Evolutionary conservation across 2,888 invertebrate species (phyloP), one percentile per base, ranked within the genome.

Genomic region (Marronus borbonicus): DNA sequence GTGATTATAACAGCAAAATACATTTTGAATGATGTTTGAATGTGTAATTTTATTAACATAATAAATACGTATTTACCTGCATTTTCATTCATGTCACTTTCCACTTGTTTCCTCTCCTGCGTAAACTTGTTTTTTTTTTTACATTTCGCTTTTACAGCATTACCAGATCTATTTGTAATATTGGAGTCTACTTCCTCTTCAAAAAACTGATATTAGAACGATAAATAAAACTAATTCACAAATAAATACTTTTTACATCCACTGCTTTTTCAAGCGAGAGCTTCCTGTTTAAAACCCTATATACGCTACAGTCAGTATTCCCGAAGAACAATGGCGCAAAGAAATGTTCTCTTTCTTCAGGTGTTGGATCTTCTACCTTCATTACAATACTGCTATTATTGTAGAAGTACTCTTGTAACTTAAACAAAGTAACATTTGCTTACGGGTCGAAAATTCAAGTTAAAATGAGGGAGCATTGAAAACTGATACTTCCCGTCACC

Each of bases 301-400:
- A 58, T 24, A 77, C 74, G 55, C 77, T 79, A 77, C 84, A 84
- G n/a, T 82, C 70, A 14, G 31, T 60, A 52, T 69, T 81, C 70
- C 85, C 86, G 75, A 87, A 87, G 80, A 86, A 88, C 39, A 88
- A 69, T 2, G 88, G 88, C 3, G 84, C 82, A 36, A 88, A 85
- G 76, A 88, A 88, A 1, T 84, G 80, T 80, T 85, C 84, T 28
- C 86, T 79, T 80, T 88, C 88, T 39, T 84, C 81, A 60, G 83
- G 83, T 8, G 82, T 85, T 0, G 88, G 88, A 81, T 88, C 85
- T 65, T 87, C 85, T 24, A 88, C 83, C 80, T 84, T 83, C 24
- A 87, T 80, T 2, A 85, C 81, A 17, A 88, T 83, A 44, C 85
- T 86, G 55, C 85, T 86, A 78, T 86, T 86, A 74, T 85, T 85